Evolutionary conservation across 2,113 vertebrate species (phyloP).

Genomic region (Hippocampus abdominalis): DNA sequence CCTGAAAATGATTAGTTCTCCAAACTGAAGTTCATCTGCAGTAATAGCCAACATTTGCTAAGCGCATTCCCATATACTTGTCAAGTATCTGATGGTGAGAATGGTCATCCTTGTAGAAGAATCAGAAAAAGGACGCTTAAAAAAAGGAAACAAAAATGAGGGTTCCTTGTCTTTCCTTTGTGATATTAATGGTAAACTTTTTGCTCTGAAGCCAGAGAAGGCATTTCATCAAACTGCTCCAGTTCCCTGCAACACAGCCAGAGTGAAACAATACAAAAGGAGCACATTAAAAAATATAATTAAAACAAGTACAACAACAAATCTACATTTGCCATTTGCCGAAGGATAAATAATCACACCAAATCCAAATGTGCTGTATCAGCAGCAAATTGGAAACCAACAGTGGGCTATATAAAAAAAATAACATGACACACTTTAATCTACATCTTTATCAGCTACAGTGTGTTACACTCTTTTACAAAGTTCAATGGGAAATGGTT

Average conservation of each 20-base stretch:
- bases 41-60: not conserved
- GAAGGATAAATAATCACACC: too few relatives aligned
- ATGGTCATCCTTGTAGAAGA: not conserved
- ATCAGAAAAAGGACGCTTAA: not conserved
- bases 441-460: too few relatives aligned
- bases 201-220: not conserved
- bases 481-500: too few relatives aligned
- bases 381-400: too few relatives aligned
- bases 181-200: not conserved
- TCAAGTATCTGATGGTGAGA: not conserved
- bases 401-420: too few relatives aligned
- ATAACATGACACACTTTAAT: too few relatives aligned
- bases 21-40: not conserved
- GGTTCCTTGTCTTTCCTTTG: not conserved
- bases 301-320: not conserved
- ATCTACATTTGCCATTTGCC: not conserved
- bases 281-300: not conserved
- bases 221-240: not conserved
- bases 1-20: not conserved
- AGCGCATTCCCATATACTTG: not conserved
- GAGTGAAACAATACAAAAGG: not conserved
- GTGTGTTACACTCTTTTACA: too few relatives aligned
- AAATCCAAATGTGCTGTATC: too few relatives aligned
- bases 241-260: conserved; percentile 11
- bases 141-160: not conserved